Conservation (phyloP, 2,888 invertebrate species). For the Rosalia funebris region DNA sequence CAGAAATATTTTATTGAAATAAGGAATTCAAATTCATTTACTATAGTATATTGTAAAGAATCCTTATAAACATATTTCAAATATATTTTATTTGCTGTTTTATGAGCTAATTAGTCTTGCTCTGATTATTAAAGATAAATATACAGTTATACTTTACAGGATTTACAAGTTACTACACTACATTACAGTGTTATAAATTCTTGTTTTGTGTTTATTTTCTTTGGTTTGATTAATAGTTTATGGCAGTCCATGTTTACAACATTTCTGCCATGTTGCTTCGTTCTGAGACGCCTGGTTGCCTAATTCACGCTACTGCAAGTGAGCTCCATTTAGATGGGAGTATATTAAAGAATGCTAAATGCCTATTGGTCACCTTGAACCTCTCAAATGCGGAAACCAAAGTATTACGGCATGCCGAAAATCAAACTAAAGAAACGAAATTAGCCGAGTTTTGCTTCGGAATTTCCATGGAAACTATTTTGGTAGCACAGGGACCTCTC, state of each 20-base stretch:
- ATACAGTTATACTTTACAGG: too few species aligned
- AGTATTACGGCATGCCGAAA: conserved; percentile 67
- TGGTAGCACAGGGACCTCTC: conserved; percentile 85
- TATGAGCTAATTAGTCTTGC: too few species aligned
- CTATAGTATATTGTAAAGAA: too few species aligned
- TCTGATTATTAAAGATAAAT: too few species aligned
- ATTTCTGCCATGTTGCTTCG: conserved; percentile 72
- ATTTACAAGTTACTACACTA: too few species aligned
- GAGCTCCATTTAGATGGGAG: conserved; percentile 77
- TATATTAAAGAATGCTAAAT: conserved; percentile 74
- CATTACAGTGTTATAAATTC: too few species aligned
- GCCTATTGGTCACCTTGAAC: conserved; percentile 78
- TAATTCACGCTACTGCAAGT: conserved; percentile 76
- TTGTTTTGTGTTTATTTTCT: too few species aligned
- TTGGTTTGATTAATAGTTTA: too few species aligned
- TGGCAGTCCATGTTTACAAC: conserved; percentile 85
- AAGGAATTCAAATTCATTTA: not conserved
- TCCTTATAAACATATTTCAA: too few species aligned
- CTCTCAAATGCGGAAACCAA: conserved; percentile 74
- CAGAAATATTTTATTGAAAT: conserved; percentile 23
- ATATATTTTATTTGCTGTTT: too few species aligned
- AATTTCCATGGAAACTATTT: conserved; percentile 78
- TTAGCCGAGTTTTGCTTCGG: conserved; percentile 79
- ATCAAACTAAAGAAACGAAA: conserved; percentile 68
- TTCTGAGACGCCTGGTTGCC: conserved; percentile 74